Evolutionary conservation across 2,113 vertebrate genomes (phyloP), one percentile per base, ranked within the genome.

Genomic region (Atrichornis clamosus): DNA sequence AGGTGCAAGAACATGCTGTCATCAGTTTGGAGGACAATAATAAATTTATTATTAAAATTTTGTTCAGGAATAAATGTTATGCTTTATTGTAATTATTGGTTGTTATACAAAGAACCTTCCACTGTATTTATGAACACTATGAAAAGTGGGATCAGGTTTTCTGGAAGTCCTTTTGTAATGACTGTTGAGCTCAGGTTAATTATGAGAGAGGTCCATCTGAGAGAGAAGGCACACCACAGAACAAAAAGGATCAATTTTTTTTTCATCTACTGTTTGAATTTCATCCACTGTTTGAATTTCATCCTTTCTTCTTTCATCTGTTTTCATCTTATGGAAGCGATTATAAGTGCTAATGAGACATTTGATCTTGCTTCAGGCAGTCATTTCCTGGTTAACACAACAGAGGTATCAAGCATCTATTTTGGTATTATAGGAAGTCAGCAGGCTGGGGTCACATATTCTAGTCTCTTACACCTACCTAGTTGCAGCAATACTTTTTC

Each of bases 261-360:
- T 91, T 90, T 65, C 4, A 69, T 89, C 67, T 84, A 30, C 70
- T 91, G 42, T 90, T 92, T 79, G 78, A 87, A 89, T 94, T 78
- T 93, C 68, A 84, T 78, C 52, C 85, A 30, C 70, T 91, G 42
- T 90, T 92, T 79, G 78, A 87, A 89, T 94, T 78, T 93, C 68
- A 84, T 78, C 52, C 85, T 91, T 89, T 95, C 28, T 92, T 89
- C 89, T 95, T 93, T 97, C 87, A 92, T 93, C 88, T 94, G 52
- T 94, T 95, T 95, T 93, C 89, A 68, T 95, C 94, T 97, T 96
- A 91, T 95, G 96, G 97, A 95, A 97, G 44, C 0, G 7, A 93
- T 96, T 97, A 96, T 72, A 96, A 88, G 94, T 94, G 97, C 91
- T 95, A 96, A 97, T 96, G 91, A 97, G 93, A 93, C 89, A 97